A percentile compares a stretch with the other conserved stretches of the same genome.
Conservation (phyloP, 2,113 vertebrate species). For the Sapajus apella region DNA sequence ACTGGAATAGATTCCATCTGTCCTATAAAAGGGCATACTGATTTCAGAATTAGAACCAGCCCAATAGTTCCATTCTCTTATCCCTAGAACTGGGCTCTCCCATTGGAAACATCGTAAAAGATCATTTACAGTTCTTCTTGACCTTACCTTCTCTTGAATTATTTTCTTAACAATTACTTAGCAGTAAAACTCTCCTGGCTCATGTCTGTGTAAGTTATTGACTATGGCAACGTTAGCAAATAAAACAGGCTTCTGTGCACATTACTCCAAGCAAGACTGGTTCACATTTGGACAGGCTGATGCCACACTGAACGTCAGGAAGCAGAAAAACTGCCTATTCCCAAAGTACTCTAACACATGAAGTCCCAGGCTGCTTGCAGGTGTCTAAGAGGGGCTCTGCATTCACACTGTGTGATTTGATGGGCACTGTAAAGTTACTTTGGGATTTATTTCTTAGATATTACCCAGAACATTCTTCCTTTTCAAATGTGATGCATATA, state of each 20-base stretch:
- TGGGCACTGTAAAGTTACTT: conserved; percentile 39
- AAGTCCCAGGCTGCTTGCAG: not conserved
- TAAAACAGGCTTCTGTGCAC: not conserved
- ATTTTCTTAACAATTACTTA: conserved; percentile 73
- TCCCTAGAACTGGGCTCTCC: conserved; percentile 67
- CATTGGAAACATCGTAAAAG: conserved; percentile 59
- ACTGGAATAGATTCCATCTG: conserved; percentile 76
- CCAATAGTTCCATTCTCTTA: conserved; percentile 75
- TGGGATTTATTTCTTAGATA: conserved; percentile 69
- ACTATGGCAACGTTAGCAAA: conserved; percentile 47
- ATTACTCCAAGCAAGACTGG: conserved; percentile 38
- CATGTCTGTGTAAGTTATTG: conserved; percentile 53
- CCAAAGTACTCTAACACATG: not conserved
- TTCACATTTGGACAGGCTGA: not conserved
- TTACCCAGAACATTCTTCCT: conserved; percentile 62
- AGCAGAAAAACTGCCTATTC: conserved; percentile 19
- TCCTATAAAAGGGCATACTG: conserved; percentile 39
- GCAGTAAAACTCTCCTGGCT: conserved; percentile 74
- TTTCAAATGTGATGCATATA: conserved; percentile 64
- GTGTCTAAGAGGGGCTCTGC: not conserved
- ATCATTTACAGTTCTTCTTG: conserved; percentile 56
- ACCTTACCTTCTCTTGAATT: conserved; percentile 69
- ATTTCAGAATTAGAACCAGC: conserved; percentile 64
- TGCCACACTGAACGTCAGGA: not conserved
- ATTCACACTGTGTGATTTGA: not conserved